These are phyloP conservation scores for Leptura quadrifasciata DNA, from an alignment of 2,888 invertebrate species.

Conservation along the genomic window DNA sequence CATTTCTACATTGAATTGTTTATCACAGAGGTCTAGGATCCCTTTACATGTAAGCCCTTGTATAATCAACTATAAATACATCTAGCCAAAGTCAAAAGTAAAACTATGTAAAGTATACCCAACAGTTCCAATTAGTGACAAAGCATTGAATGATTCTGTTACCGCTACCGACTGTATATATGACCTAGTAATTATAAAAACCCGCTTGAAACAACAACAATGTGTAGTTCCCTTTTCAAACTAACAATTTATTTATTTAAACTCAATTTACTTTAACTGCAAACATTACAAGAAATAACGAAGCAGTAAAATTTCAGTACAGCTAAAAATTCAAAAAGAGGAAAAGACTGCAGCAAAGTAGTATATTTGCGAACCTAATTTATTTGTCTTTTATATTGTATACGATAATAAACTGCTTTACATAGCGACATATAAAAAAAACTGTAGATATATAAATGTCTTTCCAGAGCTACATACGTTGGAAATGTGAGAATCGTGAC, in stretches of 20 bases:
- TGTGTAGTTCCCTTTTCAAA: constrained; percentile 18
- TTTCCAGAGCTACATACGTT: constrained; percentile 65
- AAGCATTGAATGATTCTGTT: constrained; percentile 20
- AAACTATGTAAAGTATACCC: not conserved
- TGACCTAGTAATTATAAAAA: constrained; percentile 24
- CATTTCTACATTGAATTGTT: no score
- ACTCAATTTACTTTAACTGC: constrained; percentile 26
- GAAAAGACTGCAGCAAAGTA: constrained; percentile 19
- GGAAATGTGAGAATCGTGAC: constrained; percentile 68
- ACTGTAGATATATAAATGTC: constrained; percentile 49
- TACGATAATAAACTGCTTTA: constrained; percentile 44
- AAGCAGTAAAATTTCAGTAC: constrained; percentile 28
- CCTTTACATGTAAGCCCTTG: no score
- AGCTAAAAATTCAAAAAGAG: constrained; percentile 28
- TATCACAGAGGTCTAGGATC: no score
- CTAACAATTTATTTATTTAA: constrained; percentile 40
- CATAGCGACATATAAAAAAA: constrained; percentile 43
- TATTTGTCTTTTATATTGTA: constrained; percentile 46
- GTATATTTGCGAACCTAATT: constrained; percentile 44
- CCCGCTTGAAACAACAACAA: not conserved
- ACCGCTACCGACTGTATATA: constrained; percentile 16
- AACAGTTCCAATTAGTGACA: constrained; percentile 7
- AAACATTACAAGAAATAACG: constrained; percentile 24
- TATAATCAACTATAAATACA: not conserved
- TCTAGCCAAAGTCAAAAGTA: not conserved